phyloP scores from a whole-genome alignment of 1,140 invertebrate species.

The Drosophila takahashii region DNA sequence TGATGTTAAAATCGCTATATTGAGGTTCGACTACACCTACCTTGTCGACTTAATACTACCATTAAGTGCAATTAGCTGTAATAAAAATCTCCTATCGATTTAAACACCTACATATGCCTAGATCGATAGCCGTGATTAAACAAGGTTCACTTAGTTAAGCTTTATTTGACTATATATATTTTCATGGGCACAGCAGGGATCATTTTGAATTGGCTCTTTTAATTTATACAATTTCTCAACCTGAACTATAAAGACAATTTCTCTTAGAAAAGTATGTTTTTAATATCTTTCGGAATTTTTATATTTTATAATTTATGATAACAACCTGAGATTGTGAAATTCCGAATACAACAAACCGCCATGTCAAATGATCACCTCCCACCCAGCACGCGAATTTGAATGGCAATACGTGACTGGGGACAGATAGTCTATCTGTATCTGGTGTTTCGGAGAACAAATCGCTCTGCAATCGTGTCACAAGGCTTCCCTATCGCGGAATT shows the following conservation, averaged over 20 bases:
- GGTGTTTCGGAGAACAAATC: constrained; percentile 31
- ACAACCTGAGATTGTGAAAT: neutral
- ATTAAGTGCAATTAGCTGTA: constrained; percentile 11
- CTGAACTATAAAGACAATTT: no score
- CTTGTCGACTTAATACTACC: neutral
- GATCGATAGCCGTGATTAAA: neutral
- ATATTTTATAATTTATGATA: neutral
- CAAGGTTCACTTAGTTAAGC: neutral
- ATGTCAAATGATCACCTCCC: constrained; percentile 9
- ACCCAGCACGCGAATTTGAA: constrained; percentile 7
- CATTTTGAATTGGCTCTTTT: neutral
- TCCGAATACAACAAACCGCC: neutral
- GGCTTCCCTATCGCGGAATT: constrained; percentile 46
- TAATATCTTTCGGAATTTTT: no score
- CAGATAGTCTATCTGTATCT: constrained; percentile 34
- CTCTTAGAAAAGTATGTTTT: no score
- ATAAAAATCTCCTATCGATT: neutral
- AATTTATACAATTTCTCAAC: no score
- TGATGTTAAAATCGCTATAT: neutral
- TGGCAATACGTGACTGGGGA: constrained; percentile 26
- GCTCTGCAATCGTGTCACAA: constrained; percentile 47
- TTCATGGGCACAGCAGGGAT: neutral
- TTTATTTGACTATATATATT: neutral
- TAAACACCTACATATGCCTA: constrained; percentile 1
- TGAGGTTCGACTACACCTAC: neutral